Base-by-base conservation (phyloP, 2,797 vertebrate species). In the Limnodromus scolopaceus region DNA sequence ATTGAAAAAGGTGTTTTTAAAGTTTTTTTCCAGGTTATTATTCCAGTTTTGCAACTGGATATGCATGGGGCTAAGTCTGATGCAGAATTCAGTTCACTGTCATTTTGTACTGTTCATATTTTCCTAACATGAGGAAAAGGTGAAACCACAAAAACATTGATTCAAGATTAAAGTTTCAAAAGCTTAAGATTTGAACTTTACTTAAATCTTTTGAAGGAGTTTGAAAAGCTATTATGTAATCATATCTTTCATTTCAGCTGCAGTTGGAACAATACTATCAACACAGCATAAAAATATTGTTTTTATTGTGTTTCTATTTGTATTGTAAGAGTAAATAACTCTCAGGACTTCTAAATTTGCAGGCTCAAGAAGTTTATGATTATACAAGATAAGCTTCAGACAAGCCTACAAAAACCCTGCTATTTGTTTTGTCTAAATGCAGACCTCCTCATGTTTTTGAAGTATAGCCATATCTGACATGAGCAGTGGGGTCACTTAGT, bases 141-240 rank as follows among this genome's bases (percentile, higher is more conserved):
- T 51, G n/a, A 81, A 92, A 93, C 65, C 89, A 75, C 30, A 83
- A 32, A 69, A 83, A 91, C 34, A 65, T 65, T 75, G 19, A 55
- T 82, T 74, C 61, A 53, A 91, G 71, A 75, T 85, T 87, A 63
- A 89, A 60, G 51, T 63, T 93, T 91, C 48, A 64, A 80, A 53
- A 87, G 68, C 91, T 87, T 64, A 89, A 85, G 51, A 57, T 76
- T 77, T 89, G 51, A 96, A 89, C 84, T 96, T 92, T 81, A 79
- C 69, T 45, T 87, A 85, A 77, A 83, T 74, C 19, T 93, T 87
- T 80, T 78, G 57, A 87, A 83, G 28, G 75, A 24, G 30, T 64
- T 91, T 78, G 53, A 43, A 77, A 93, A 89, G 38, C 54, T 90
- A 8, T 84, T 85, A 16, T 43, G 30, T 34, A 88, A 66, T 75